Conservation (phyloP, 30 jellyfish, hydroid and myxozoan genomes). For the Hydractinia echinata region DNA sequence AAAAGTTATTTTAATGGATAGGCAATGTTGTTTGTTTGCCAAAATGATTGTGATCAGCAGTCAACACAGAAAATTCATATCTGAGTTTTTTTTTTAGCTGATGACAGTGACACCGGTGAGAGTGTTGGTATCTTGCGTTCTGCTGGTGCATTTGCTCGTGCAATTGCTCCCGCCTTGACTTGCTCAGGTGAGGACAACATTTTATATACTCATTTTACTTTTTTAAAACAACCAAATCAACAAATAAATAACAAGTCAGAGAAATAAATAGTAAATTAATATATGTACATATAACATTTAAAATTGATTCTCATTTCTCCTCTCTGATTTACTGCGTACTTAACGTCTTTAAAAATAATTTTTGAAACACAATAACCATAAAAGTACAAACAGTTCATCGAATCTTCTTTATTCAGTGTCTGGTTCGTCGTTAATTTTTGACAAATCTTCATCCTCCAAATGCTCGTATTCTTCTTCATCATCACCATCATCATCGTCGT, state of each 20-base stretch:
- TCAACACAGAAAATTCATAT: neutral
- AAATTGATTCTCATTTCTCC: too few species aligned
- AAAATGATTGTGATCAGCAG: too few species aligned
- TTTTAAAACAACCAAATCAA: neutral
- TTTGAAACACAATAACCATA: too few species aligned
- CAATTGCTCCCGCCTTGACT: conserved; percentile 82
- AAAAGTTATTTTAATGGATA: too few species aligned
- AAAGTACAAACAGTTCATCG: too few species aligned
- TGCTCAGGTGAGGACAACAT: conserved; percentile 44
- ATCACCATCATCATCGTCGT: conserved; percentile 18
- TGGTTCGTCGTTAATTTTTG: conserved; percentile 12
- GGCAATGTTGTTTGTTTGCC: too few species aligned
- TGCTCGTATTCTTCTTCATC: neutral
- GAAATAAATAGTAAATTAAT: neutral
- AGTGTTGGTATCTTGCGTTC: conserved; percentile 88
- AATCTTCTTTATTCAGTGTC: conserved; percentile 10
- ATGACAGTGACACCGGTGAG: conserved; percentile 70
- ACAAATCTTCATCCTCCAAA: neutral
- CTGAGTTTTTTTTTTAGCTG: conserved; percentile 18
- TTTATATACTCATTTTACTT: neutral
- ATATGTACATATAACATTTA: neutral
- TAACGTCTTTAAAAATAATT: too few species aligned
- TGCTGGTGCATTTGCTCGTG: conserved; percentile 97
- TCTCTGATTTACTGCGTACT: too few species aligned
- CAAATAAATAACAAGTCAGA: neutral